These are phyloP conservation scores for Spodoptera picta DNA, from an alignment of 2,888 invertebrate genomes.

Conservation along the genomic window DNA sequence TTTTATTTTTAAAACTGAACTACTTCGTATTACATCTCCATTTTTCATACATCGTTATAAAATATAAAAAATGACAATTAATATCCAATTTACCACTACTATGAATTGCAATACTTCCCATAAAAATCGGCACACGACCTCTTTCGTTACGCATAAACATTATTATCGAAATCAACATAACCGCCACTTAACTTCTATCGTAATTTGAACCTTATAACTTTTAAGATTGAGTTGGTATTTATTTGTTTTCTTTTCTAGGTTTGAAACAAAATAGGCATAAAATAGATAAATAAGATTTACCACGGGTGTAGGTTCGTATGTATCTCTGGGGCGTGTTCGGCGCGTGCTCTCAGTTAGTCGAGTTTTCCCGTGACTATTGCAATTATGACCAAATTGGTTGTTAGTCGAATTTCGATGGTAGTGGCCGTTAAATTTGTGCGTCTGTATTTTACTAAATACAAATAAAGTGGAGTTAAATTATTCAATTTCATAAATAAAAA, in stretches of 20 bases:
- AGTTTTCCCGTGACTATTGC: constrained; percentile 80
- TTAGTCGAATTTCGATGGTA: constrained; percentile 36
- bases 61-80: constrained; percentile 36
- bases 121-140: constrained; percentile 82
- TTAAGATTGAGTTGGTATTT: neutral
- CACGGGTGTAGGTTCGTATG: constrained; percentile 74
- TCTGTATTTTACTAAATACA: too few species aligned
- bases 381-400: constrained; percentile 61
- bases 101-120: constrained; percentile 76
- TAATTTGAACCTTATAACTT: constrained; percentile 8
- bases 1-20: neutral
- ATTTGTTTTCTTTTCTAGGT: neutral
- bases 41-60: too few species aligned
- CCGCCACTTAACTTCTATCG: neutral
- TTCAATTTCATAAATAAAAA: too few species aligned
- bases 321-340: constrained; percentile 79
- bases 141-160: constrained; percentile 71
- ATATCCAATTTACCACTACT: constrained; percentile 60
- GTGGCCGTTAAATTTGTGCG: constrained; percentile 21
- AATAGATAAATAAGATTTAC: constrained; percentile 81
- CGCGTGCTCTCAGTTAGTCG: constrained; percentile 79
- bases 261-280: constrained; percentile 68
- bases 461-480: too few species aligned
- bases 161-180: constrained; percentile 49
- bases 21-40: too few species aligned